phyloP scores from a whole-genome alignment of 2,888 invertebrate species.

The Drosophila mimetica region DNA sequence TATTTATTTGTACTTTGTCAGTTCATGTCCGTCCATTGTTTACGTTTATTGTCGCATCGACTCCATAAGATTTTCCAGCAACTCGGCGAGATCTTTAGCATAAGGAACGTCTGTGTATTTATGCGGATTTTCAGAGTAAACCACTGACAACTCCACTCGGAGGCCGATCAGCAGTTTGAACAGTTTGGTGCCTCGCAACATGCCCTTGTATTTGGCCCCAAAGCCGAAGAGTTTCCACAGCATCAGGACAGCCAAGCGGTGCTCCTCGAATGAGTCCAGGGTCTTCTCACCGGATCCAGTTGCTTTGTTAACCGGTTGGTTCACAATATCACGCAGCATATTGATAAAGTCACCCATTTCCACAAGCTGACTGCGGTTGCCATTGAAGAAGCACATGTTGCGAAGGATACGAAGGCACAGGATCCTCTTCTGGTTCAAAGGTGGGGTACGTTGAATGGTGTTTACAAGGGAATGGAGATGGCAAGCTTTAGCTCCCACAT shows the following conservation, averaged over 20 bases:
- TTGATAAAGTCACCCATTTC: conserved; percentile 68
- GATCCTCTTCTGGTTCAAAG: conserved; percentile 54
- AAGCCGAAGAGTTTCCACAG: conserved; percentile 82
- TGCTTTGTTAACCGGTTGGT: conserved; percentile 35
- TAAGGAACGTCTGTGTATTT: conserved; percentile 40
- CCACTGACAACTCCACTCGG: conserved; percentile 52
- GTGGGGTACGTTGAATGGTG: conserved; percentile 61
- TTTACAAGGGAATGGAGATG: conserved; percentile 74
- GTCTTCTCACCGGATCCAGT: background rate
- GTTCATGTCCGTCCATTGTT: background rate
- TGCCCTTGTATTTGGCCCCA: conserved; percentile 79
- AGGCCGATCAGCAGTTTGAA: conserved; percentile 67
- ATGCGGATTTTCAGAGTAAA: conserved; percentile 29
- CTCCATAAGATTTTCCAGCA: conserved; percentile 28
- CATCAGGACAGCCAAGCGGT: conserved; percentile 70
- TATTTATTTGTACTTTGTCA: conserved; percentile 29
- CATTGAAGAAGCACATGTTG: conserved; percentile 82
- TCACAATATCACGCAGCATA: conserved; percentile 65
- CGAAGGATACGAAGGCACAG: conserved; percentile 79
- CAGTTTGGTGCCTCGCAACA: conserved; percentile 80
- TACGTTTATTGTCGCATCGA: conserved; percentile 30
- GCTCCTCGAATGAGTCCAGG: conserved; percentile 72
- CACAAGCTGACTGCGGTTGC: conserved; percentile 77
- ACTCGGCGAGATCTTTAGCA: conserved; percentile 30
- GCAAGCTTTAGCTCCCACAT: conserved; percentile 73